A percentile compares a stretch with the other conserved stretches of the same genome.
Evolutionary conservation across 2,888 invertebrate species (phyloP).

Genomic region (Machimus rusticus): DNA sequence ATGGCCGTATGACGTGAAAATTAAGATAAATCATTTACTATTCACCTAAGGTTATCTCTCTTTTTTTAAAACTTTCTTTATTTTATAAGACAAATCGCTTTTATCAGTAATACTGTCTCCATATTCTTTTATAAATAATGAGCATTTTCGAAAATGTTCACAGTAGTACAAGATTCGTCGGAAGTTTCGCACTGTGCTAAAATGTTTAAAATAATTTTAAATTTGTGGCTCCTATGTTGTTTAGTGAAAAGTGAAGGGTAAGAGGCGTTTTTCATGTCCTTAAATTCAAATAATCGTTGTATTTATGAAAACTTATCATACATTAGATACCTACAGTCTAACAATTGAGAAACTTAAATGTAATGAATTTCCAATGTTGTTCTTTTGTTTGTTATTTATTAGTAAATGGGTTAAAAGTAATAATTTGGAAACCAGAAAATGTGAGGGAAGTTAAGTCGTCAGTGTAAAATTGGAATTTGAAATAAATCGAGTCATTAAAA

Average conservation of each 20-base stretch:
- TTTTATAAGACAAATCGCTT: neutral
- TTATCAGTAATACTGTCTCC: neutral
- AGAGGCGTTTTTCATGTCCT: neutral
- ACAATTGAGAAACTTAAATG: no score
- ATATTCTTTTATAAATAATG: neutral
- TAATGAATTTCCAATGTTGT: no score
- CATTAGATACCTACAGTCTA: no score
- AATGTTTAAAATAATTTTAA: neutral
- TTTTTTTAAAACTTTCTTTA: neutral
- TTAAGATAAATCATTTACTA: neutral
- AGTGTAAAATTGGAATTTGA: no score
- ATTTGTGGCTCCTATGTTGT: neutral
- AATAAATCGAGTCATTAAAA: no score
- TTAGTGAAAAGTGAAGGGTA: neutral
- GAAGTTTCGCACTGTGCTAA: neutral
- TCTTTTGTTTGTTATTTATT: no score
- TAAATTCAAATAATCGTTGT: no score
- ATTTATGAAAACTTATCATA: no score
- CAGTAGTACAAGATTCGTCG: neutral
- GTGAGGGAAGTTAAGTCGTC: no score
- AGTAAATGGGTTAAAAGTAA: no score
- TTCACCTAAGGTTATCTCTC: neutral
- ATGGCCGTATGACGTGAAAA: neutral
- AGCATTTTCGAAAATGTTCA: neutral
- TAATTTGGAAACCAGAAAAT: no score